Evolutionary conservation across 64 coral and sea anemone genomes (phyloP).

Genomic region (Catalaphyllia jardinei): DNA sequence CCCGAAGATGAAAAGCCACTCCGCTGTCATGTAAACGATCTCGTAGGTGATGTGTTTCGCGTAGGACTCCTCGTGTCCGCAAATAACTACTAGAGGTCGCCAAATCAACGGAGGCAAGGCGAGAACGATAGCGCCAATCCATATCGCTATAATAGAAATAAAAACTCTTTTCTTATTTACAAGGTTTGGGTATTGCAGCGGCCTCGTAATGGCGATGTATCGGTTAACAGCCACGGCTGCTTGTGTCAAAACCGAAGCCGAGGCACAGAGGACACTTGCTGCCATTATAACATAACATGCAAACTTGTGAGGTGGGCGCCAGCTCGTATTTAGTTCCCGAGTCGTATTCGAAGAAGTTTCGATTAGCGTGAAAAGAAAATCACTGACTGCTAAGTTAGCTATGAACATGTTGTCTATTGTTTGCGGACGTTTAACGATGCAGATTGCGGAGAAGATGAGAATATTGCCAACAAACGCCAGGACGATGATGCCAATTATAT

Average conservation of each 20-base stretch:
- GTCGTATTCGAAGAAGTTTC: slow-evolving; percentile 59
- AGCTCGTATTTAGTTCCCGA: slow-evolving; percentile 19
- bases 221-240: slow-evolving; percentile 69
- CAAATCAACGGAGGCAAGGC: slow-evolving; percentile 63
- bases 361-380: slow-evolving; percentile 58
- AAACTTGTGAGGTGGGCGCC: slow-evolving; percentile 29
- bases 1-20: slow-evolving; percentile 65
- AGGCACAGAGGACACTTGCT: slow-evolving; percentile 53
- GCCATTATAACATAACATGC: slow-evolving; percentile 63
- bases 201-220: slow-evolving; percentile 44
- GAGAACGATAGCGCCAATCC: slow-evolving; percentile 37
- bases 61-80: slow-evolving; percentile 40
- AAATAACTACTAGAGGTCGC: slow-evolving; percentile 63
- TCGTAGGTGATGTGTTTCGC: slow-evolving; percentile 25
- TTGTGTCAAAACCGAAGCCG: slow-evolving; percentile 70
- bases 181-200: slow-evolving; percentile 47
- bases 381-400: slow-evolving; percentile 56
- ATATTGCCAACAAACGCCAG: slow-evolving; percentile 43
- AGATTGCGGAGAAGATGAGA: slow-evolving; percentile 43
- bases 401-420: slow-evolving; percentile 65
- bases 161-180: slow-evolving; percentile 24
- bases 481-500: slow-evolving; percentile 42
- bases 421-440: slow-evolving; percentile 41
- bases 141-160: slow-evolving; percentile 22
- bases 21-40: slow-evolving; percentile 62